These are phyloP conservation scores for Leucoraja ocellata DNA, from an alignment of 2,797 vertebrate species.

Conservation along the genomic window DNA sequence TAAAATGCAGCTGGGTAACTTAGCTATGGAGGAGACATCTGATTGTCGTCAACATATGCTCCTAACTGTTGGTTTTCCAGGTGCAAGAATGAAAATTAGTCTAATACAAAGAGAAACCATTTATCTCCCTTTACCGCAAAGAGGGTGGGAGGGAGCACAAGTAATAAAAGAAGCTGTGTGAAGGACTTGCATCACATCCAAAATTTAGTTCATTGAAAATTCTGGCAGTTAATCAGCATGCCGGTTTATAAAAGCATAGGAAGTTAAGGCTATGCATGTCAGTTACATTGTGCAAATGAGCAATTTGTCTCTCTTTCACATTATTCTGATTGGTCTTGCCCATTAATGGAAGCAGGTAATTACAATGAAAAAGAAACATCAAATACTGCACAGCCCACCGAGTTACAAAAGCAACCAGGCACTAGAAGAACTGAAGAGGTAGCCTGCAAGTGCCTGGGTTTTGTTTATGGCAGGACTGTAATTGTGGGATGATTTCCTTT, in stretches of 20 bases:
- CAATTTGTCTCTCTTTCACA: not conserved
- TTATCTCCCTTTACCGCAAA: not conserved
- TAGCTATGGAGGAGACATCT: not conserved
- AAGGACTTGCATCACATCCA: not conserved
- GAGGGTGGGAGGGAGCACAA: not conserved
- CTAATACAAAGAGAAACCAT: not conserved
- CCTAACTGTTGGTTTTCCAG: not conserved
- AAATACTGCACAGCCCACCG: not conserved
- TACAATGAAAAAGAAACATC: not conserved
- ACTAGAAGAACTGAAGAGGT: not conserved
- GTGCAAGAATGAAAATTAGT: not conserved
- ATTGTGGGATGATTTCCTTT: not conserved
- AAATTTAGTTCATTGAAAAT: not conserved
- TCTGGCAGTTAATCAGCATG: not conserved
- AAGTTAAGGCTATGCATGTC: not conserved
- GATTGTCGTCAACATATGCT: not conserved
- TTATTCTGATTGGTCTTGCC: not conserved
- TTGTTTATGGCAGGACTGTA: not conserved
- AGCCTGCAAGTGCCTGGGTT: not conserved
- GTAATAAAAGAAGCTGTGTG: not conserved
- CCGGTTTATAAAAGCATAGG: not conserved
- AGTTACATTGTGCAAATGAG: not conserved
- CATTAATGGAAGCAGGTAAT: not conserved
- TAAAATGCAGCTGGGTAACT: not conserved
- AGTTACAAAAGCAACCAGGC: not conserved